phyloP scores from a whole-genome alignment of 1,140 invertebrate genomes.

The Pseudomyrmex pallidus region DNA sequence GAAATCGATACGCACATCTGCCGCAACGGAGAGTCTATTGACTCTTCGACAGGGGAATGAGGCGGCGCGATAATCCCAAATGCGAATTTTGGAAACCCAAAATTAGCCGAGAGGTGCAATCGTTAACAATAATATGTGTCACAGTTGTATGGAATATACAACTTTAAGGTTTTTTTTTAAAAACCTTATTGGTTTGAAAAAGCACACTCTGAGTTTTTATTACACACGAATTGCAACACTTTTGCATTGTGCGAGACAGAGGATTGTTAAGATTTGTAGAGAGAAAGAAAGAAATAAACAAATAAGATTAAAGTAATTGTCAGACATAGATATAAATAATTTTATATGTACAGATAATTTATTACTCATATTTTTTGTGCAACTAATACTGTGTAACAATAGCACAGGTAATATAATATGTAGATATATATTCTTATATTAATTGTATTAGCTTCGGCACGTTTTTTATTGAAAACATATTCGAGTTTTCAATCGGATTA shows the following conservation, averaged over 20 bases:
- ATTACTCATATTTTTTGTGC: not conserved
- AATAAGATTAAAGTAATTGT: too few species aligned
- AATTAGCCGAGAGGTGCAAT: constrained; percentile 27
- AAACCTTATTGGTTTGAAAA: too few species aligned
- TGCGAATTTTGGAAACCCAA: constrained; percentile 35
- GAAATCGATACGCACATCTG: constrained; percentile 74
- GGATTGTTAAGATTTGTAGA: too few species aligned
- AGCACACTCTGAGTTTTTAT: too few species aligned
- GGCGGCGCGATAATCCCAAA: not conserved
- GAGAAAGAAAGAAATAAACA: too few species aligned
- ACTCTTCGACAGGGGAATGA: constrained; percentile 35
- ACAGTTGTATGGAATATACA: too few species aligned
- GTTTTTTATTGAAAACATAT: not conserved
- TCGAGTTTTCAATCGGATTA: not conserved
- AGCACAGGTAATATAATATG: not conserved
- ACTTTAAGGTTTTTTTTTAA: too few species aligned
- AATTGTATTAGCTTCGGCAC: not conserved
- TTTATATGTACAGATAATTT: not conserved
- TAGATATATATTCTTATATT: not conserved
- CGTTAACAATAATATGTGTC: constrained; percentile 1
- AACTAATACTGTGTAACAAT: not conserved
- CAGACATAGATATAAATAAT: not conserved
- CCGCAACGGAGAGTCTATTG: constrained; percentile 70
- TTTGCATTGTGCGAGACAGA: too few species aligned
- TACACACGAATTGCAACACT: too few species aligned